Evolutionary conservation across 2,888 invertebrate genomes (phyloP).

Genomic region (Lithophane ornitopus): DNA sequence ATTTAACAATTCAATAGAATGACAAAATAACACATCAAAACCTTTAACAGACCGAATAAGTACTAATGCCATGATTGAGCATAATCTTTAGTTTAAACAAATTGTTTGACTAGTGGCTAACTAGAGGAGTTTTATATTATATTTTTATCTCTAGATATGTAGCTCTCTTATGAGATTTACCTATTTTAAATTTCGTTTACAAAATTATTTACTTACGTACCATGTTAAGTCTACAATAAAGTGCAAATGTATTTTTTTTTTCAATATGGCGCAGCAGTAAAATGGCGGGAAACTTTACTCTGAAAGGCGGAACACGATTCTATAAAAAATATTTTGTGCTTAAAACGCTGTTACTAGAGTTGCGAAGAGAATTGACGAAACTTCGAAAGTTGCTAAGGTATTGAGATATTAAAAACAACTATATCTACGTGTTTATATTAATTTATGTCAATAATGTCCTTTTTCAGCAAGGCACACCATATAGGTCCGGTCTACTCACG

Average conservation of each 20-base stretch:
- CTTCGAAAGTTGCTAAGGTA: constrained; percentile 33
- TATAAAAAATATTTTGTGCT: constrained; percentile 62
- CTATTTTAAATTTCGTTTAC: constrained; percentile 43
- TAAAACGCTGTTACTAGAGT: constrained; percentile 41
- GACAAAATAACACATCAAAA: constrained; percentile 53
- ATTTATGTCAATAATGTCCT: constrained; percentile 43
- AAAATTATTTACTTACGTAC: constrained; percentile 45
- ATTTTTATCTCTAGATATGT: constrained; percentile 67
- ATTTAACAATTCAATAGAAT: constrained; percentile 54
- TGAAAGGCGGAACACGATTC: constrained; percentile 62
- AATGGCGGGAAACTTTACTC: constrained; percentile 53
- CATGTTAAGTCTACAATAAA: constrained; percentile 11
- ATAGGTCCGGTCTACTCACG: constrained; percentile 47
- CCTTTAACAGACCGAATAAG: constrained; percentile 60
- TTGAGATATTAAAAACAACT: constrained; percentile 48
- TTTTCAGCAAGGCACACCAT: constrained; percentile 61
- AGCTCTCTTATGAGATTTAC: constrained; percentile 50
- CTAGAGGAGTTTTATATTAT: constrained; percentile 60
- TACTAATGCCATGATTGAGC: constrained; percentile 64
- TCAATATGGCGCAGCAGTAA: constrained; percentile 47
- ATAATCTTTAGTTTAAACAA: constrained; percentile 51
- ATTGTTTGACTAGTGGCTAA: constrained; percentile 70
- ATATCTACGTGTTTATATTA: constrained; percentile 34
- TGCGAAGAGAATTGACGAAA: constrained; percentile 47
- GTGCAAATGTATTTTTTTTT: constrained; percentile 40